Percentiles rank a stretch among this genome's conserved stretches.
These are phyloP conservation scores for Troides aeacus DNA, from an alignment of 2,888 invertebrate genomes.

Conservation along the genomic window DNA sequence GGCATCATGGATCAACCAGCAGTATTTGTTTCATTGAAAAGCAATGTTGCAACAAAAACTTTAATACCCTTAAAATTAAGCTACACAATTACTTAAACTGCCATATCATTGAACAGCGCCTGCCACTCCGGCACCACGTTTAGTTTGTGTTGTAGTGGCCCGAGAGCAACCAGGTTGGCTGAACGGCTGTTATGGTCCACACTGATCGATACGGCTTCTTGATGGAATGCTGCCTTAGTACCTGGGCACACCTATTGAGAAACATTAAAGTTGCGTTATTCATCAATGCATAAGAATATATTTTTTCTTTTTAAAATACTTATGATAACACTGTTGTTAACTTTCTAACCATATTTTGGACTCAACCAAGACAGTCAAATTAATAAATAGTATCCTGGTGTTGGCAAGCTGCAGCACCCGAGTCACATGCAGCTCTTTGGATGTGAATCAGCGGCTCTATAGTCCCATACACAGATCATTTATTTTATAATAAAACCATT, in stretches of 20 bases:
- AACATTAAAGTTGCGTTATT: neutral
- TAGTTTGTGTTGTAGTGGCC: conserved; percentile 78
- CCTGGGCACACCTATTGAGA: conserved; percentile 75
- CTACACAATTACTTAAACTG: conserved; percentile 37
- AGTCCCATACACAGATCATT: no score
- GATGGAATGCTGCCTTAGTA: conserved; percentile 78
- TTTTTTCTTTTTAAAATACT: neutral
- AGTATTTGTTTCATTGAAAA: no score
- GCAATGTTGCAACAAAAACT: neutral
- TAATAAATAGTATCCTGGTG: no score
- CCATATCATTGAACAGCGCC: conserved; percentile 56
- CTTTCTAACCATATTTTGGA: no score
- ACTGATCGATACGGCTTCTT: conserved; percentile 79
- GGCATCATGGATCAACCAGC: no score
- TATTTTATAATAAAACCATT: no score
- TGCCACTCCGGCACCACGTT: conserved; percentile 81
- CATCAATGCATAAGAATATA: neutral
- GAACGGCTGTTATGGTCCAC: conserved; percentile 75
- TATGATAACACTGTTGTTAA: no score
- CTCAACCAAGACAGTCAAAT: no score
- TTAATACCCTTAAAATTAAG: neutral
- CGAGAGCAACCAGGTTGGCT: conserved; percentile 79
- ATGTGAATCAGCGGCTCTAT: no score
- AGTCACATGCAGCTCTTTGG: no score
- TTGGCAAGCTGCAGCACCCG: no score